Evolutionary conservation across 2,888 invertebrate genomes (phyloP), one percentile per base, ranked within the genome.

Genomic region (Apeira syringaria): DNA sequence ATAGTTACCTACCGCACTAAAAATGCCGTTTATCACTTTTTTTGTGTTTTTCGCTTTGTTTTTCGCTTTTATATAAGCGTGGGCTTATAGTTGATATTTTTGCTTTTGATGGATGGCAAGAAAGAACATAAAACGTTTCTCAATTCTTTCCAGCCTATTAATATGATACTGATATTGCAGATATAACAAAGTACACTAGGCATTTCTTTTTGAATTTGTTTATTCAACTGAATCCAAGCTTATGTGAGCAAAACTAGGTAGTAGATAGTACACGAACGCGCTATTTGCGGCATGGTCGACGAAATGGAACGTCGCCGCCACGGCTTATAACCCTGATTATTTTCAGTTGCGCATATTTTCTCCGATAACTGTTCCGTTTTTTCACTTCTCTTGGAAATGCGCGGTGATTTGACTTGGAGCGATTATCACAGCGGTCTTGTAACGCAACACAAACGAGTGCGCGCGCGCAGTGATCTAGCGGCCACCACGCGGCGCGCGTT

Each of bases 331-430:
- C 76, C 71, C 67, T 67, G 63, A 80, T 82, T 74, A 80, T 80
- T 78, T 78, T 79, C 78, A 80, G 78, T 69, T 62, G 70, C 64
- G 69, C 65, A 67, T 59, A 76, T 86, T 84, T 86, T 84, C 83
- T 78, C 77, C 64, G 69, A 70, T 71, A 77, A 68, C 68, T 64
- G 76, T 76, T 80, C 74, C 69, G 80, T 82, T 83, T 85, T 84
- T 82, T 81, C 75, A 77, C 70, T 74, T 77, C 78, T 64, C 55
- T 76, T 81, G 79, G 82, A 84, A 86, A 87, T 79, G 79, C 70
- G 65, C 77, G 75, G 66, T 78, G 80, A 82, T 81, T 84, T 74
- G 67, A 76, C 77, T 84, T 69, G 63, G 75, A 77, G 63, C 9
- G 9, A 24, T 69, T 69, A 78, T 79, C 74, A 81, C 72, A 70